A percentile compares a stretch with the other conserved stretches of the same genome.
Evolutionary conservation across 2,888 invertebrate genomes (phyloP).

Genomic region (Acleris literana): DNA sequence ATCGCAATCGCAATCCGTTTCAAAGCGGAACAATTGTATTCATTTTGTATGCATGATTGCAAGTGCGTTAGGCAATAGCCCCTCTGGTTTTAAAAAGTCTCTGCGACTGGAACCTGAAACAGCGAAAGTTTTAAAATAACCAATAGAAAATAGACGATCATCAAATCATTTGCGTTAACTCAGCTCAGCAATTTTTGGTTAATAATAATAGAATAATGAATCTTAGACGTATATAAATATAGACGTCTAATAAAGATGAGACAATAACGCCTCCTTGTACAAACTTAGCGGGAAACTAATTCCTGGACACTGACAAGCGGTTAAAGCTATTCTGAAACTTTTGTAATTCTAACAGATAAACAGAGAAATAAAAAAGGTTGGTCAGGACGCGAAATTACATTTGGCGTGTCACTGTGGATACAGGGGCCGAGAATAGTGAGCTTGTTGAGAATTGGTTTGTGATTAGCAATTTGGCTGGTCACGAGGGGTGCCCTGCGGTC

Average conservation of each 20-base stretch:
- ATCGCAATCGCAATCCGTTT: too few relatives aligned
- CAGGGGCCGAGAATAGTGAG: slow-evolving; percentile 7
- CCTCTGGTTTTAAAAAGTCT: too few relatives aligned
- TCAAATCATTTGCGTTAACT: too few relatives aligned
- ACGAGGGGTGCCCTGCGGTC: too few relatives aligned
- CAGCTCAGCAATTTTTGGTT: too few relatives aligned
- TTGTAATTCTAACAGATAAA: slow-evolving; percentile 35
- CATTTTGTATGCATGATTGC: too few relatives aligned
- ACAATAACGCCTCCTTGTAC: not conserved
- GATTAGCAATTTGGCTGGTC: not conserved
- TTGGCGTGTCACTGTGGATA: slow-evolving; percentile 37
- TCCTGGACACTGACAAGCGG: slow-evolving; percentile 2
- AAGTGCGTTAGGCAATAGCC: too few relatives aligned
- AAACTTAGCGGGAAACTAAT: slow-evolving; percentile 4
- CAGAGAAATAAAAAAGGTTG: slow-evolving; percentile 40
- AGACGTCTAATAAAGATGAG: slow-evolving; percentile 1
- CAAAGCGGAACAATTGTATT: too few relatives aligned
- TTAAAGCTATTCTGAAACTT: slow-evolving; percentile 6
- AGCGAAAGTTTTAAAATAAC: too few relatives aligned
- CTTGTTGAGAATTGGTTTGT: slow-evolving; percentile 10
- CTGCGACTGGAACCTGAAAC: too few relatives aligned
- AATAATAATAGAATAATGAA: too few relatives aligned
- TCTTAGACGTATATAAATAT: not conserved
- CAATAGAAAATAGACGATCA: too few relatives aligned
- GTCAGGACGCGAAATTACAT: slow-evolving; percentile 43